Conservation (phyloP, 2,113 vertebrate genomes). For the Scolopax mira region DNA sequence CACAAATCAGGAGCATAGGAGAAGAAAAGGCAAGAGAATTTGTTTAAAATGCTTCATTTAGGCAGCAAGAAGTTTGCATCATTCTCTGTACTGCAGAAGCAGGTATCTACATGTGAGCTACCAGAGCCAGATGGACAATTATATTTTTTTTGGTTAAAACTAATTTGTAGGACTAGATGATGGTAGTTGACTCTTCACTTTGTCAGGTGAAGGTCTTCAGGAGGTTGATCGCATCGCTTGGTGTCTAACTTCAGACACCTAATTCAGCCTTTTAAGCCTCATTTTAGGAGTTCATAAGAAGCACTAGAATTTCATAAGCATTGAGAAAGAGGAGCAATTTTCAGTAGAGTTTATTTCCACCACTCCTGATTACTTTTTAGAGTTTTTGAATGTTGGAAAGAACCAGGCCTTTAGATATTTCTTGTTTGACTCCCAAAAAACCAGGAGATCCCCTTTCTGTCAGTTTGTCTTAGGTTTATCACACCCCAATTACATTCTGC, state of each 20-base stretch:
- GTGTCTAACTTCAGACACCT: neutral
- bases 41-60: neutral
- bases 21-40: neutral
- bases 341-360: neutral
- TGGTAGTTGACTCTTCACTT: neutral
- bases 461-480: neutral
- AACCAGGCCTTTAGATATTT: neutral
- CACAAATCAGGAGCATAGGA: neutral
- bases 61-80: neutral
- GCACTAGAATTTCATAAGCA: neutral
- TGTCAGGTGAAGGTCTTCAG: neutral
- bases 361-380: neutral
- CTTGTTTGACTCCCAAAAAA: neutral
- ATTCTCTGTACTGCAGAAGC: neutral
- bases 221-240: neutral
- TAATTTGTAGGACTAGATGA: neutral
- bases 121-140: neutral
- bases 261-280: neutral
- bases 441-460: neutral
- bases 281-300: neutral
- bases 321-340: neutral
- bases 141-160: neutral
- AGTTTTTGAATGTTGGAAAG: neutral
- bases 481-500: fast-evolving
- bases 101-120: neutral